Evolutionary conservation across 1,140 invertebrate genomes (phyloP), one percentile per base, ranked within the genome.

Genomic region (Drosophila pachea): DNA sequence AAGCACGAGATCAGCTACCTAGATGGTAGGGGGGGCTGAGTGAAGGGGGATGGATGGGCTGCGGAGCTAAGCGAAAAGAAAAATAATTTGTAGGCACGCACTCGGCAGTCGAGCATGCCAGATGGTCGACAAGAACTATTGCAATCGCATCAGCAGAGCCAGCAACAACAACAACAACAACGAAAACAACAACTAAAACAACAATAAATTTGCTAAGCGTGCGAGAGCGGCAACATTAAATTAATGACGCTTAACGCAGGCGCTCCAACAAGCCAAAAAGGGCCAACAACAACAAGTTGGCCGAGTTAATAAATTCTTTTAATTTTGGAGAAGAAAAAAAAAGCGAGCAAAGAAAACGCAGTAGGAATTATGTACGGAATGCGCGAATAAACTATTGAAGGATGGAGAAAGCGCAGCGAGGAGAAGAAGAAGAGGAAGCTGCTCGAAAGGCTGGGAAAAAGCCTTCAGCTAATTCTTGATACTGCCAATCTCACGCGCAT

Each of bases 21-120:
- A 43, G 45, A 29, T 47, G 60, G 38, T 12, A 42, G 16, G 5
- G 36, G 63, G 33, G 38, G 66, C 52, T 40, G 66, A 22, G 22
- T 22, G 22, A 22, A 3, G 22, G 22, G 22, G 22, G 22, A 22
- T 22, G 22, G 22, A 22, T 22, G 22, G 22, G 22, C 22, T 22
- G 22, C 22, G 22, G 22, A 22, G 22, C 22, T 22, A 22, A 22
- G 22, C 22, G 22, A 33, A 58, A 48, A 49, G 36, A 59, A 43
- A 56, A 35, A 64, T 68, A 66, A 69, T 65, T 63, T 45, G 49
- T 42, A 55, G 76, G 73, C 68, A 76, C 76, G 76, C 77, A 76
- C 73, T 76, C 16, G 45, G 32, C 33, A 58, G 7, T 32, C 5
- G 42, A 40, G 73, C 33, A 60, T 53, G 73, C 68, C 76, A 78